Evolutionary conservation across 2,888 invertebrate species (phyloP), one percentile per base, ranked within the genome.

Genomic region (Abrostola tripartita): DNA sequence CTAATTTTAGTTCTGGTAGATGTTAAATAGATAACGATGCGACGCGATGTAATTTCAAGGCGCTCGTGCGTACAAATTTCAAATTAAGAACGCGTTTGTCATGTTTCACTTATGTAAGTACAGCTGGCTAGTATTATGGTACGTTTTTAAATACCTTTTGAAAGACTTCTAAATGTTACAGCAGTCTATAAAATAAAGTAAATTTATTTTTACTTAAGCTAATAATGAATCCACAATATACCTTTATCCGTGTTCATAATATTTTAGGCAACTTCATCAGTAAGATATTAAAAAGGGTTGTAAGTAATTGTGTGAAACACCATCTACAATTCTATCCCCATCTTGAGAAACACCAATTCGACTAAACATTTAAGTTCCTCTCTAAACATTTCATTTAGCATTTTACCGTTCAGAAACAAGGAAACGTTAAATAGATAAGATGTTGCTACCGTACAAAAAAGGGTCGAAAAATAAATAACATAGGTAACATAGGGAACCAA

Each of bases 1-100:
- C 84, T 83, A 83, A 69, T 80, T 84, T 78, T 70, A 71, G 66
- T 77, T 71, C 62, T 66, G 76, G 78, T 75, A 60, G 65, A 70
- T 68, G 61, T 57, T 71, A 57, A 68, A 68, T 59, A 69, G 74
- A 71, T 78, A 78, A 69, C 66, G 73, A 76, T 73, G 65, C 68
- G 65, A 71, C 71, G 70, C 73, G 57, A 74, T 65, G 70, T 59
- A 75, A 69, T 68, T 68, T 60, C 58, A 57, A 76, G 74, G 82
- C 61, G 78, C 63, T 79, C 82, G 84, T 82, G 85, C 84, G 82
- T 85, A 78, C 71, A 81, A 84, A 81, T 84, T 82, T 71, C 59
- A 76, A 85, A 87, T 87, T 86, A 85, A 79, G 84, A 85, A 80
- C 72, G 64, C 68, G 73, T 86, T 84, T 73, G 79, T 85, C 83